Evolutionary conservation across 1,140 invertebrate genomes (phyloP), one percentile per base, ranked within the genome.

Genomic region (Heliothis subflexa): DNA sequence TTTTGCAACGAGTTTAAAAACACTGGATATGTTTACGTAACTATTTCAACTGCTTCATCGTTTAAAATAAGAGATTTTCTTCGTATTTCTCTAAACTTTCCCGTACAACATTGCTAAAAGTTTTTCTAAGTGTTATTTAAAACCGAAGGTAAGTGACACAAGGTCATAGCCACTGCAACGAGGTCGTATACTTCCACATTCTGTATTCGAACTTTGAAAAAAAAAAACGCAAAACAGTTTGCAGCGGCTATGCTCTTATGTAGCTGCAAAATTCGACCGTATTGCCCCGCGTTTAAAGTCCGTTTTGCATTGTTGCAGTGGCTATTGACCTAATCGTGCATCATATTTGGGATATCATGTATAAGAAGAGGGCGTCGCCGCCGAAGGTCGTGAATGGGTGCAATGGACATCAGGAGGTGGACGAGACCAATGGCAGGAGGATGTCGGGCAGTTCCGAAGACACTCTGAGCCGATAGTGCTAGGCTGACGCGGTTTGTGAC

Each of bases 311-410:
- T 96, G 96, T 97, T 97, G 96, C 97, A 99, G 99, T 99, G 96
- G 99, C 99, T 95, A 99, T 99, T 96, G 98, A 99, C 95, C 96
- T 99, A 94, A 99, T 99, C 95, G 98, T 99, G 88, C 98, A 99
- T 95, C 98, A 99, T 96, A 99, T 99, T 95, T 97, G 98, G 96
- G 99, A 99, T 95, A 97, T 99, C 88, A 97, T 99, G 93, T 97
- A 95, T 92, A 96, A 96, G 95, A 96, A 93, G 87, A 93, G 88
- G 45, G 81, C 95, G 88, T 80, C 91, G 85, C 91, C 92, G 85
- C 90, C 70, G 71, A 86, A 83, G 66, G 73, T 83, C 1, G 73
- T 80, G 9, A 92, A 93, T 73, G 91, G 88, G 0, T 88, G 87
- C 82, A 91, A 90, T 85, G 95, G 96, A 83, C 95, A 96, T 85